These are phyloP conservation scores for Apodemus speciosus DNA, from an alignment of 2,113 vertebrate genomes.

Conservation along the genomic window DNA sequence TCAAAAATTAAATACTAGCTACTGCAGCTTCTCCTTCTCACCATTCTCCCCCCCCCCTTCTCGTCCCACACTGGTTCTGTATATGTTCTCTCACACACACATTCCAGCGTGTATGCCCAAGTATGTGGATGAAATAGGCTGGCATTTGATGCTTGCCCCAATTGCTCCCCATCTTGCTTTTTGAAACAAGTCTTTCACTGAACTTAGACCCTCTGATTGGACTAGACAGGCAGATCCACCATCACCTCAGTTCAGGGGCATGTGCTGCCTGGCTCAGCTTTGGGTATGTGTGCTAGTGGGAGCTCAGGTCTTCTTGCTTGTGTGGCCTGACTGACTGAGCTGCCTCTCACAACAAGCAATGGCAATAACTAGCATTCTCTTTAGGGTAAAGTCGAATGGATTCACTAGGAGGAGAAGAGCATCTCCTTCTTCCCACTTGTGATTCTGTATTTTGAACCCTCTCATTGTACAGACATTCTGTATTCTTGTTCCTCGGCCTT, in stretches of 20 bases:
- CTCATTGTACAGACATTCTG: not conserved
- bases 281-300: not conserved
- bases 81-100: not conserved
- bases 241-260: not conserved
- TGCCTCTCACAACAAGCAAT: too few species aligned
- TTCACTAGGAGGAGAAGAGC: not conserved
- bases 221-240: not conserved
- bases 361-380: not conserved
- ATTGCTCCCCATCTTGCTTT: not conserved
- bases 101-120: not conserved
- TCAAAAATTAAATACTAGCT: not conserved
- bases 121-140: not conserved
- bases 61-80: not conserved
- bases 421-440: not conserved
- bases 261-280: not conserved
- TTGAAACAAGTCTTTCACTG: not conserved
- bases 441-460: not conserved
- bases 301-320: not conserved
- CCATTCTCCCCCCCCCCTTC: fast-evolving
- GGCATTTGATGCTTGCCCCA: not conserved
- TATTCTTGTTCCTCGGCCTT: not conserved
- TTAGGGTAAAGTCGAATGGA: not conserved
- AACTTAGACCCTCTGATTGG: not conserved
- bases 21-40: not conserved
- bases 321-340: not conserved